Evolutionary conservation across 2,797 vertebrate genomes (phyloP), one percentile per base, ranked within the genome.

Genomic region (Eupleurogrammus muticus): DNA sequence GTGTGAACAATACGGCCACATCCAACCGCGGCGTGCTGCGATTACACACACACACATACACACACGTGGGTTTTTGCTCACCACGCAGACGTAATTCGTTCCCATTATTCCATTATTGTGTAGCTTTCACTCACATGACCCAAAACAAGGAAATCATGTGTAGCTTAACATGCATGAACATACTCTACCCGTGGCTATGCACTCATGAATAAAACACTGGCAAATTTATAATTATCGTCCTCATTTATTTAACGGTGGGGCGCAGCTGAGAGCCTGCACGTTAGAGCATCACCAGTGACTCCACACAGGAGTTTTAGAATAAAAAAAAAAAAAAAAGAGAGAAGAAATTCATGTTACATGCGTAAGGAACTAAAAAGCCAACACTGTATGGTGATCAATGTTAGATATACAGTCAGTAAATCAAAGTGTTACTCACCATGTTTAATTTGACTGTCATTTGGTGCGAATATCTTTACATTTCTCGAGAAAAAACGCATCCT

Each of bases 131-230:
- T 75, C 58, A 56, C 51, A 54, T 66, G 70, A 81, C 67, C 64
- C 58, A 70, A 36, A 60, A 73, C 63, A 65, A n/a, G 51, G 60
- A 77, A 84, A 68, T 66, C 53, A 75, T 59, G 71, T 77, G 50
- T 44, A 46, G 51, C 63, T 78, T 74, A 69, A 84, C 51, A 77
- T 60, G 76, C 68, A 66, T 73, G 57, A 74, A 55, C 36, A 32
- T 79, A 54, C 66, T 51, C 46, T 50, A 66, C 62, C 66, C 55
- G 11, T 64, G 77, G 71, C 67, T 38, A 53, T 46, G 44, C 58
- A 51, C 50, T 70, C 61, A 81, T 78, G 73, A 79, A 80, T 80
- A 75, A 78, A 84, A 75, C 56, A 77, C 57, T 42, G 56, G 35
- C 66, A 73, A 38, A 49, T 7, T 36, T 66, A 66, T 70, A 60